Percentiles rank a stretch among this genome's conserved stretches.
Conservation (phyloP, 2,797 vertebrate species). For the Alca torda region DNA sequence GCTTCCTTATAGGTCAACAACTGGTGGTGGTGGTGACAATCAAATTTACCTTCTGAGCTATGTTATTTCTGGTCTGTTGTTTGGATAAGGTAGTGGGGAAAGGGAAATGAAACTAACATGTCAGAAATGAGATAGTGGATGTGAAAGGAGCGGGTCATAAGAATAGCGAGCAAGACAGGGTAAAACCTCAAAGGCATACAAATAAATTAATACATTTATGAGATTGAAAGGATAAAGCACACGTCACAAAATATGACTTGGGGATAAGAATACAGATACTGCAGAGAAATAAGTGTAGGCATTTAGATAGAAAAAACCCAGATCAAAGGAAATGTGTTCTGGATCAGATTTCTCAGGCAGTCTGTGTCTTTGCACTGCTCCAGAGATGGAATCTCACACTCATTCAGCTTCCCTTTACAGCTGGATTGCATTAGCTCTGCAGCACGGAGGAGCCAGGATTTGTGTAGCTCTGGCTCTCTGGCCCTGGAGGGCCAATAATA, state of each 20-base stretch:
- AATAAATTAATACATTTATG: neutral
- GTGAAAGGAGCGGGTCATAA: neutral
- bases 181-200: neutral
- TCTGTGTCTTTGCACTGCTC: neutral
- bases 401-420: neutral
- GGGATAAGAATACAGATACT: neutral
- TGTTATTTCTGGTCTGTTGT: neutral
- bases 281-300: neutral
- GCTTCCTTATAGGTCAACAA: neutral
- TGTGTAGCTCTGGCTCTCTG: neutral
- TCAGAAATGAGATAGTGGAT: neutral
- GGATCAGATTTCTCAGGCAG: neutral
- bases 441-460: neutral
- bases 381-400: neutral
- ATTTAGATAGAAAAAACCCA: neutral
- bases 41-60: neutral
- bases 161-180: neutral
- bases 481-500: neutral
- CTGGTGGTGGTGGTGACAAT: neutral
- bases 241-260: neutral
- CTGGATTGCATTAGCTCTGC: neutral
- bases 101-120: neutral
- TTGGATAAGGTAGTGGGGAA: neutral
- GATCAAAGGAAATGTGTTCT: neutral
- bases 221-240: neutral